Evolutionary conservation across 2,113 vertebrate genomes (phyloP).

Genomic region (Calyptomena viridis): DNA sequence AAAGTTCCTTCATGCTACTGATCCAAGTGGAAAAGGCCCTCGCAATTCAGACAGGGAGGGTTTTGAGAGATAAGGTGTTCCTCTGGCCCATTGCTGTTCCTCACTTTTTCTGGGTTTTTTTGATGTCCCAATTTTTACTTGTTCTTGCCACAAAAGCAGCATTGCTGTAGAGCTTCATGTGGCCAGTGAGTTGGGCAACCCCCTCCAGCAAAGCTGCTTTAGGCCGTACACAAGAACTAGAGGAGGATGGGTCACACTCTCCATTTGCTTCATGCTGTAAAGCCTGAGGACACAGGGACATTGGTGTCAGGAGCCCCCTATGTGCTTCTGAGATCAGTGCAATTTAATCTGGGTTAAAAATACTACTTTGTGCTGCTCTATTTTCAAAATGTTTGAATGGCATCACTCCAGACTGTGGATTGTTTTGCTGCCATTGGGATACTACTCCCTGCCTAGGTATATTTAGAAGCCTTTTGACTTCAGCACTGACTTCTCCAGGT

Average conservation of each 20-base stretch:
- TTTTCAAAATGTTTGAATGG: background rate
- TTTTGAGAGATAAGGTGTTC: background rate
- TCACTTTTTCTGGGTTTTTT: background rate
- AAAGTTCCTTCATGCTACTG: background rate
- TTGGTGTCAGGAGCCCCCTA: rapidly evolving
- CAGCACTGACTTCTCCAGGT: background rate
- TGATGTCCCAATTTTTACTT: background rate
- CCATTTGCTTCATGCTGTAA: background rate
- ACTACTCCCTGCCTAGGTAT: background rate
- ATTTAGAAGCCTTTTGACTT: background rate
- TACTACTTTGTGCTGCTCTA: background rate
- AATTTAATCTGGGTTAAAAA: background rate
- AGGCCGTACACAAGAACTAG: background rate
- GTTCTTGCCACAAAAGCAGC: background rate
- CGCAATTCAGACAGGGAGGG: background rate
- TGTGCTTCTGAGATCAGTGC: background rate
- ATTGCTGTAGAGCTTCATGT: background rate
- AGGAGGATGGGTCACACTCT: background rate
- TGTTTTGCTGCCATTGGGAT: background rate
- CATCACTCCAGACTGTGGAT: background rate
- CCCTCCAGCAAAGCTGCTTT: background rate
- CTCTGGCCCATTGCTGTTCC: background rate
- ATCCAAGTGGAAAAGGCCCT: background rate
- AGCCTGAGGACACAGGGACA: background rate
- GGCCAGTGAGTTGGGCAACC: background rate